phyloP scores from a whole-genome alignment of 2,888 invertebrate species.

The Thymelicus acteon region DNA sequence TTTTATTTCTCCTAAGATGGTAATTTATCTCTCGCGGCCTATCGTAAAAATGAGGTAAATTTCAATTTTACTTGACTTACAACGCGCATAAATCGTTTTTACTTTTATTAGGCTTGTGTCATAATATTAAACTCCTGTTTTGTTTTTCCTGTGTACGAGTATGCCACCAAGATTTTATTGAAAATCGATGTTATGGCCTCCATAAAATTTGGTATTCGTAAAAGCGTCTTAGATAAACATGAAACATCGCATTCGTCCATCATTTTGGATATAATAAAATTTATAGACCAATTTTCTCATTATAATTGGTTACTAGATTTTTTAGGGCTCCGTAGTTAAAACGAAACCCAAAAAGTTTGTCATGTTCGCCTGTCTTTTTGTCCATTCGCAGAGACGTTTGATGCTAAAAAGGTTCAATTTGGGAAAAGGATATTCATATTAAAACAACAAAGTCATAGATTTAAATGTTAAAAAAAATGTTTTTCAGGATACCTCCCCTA shows the following conservation, averaged over 20 bases:
- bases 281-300: constrained; percentile 65
- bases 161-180: constrained; percentile 66
- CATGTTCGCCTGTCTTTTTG: no score
- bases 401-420: no score
- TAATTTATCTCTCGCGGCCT: constrained; percentile 24
- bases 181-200: constrained; percentile 67
- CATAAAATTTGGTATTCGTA: constrained; percentile 65
- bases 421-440: no score
- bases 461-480: no score
- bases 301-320: constrained; percentile 54
- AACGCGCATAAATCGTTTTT: constrained; percentile 56
- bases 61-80: constrained; percentile 52
- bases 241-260: constrained; percentile 54
- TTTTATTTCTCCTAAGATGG: constrained; percentile 18
- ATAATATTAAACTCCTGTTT: constrained; percentile 61
- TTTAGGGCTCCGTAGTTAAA: background rate
- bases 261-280: constrained; percentile 61
- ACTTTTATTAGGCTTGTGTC: constrained; percentile 58
- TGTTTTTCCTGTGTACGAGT: constrained; percentile 57
- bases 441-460: no score
- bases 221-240: constrained; percentile 61
- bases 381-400: no score
- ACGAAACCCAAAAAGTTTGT: no score
- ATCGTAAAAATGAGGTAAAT: constrained; percentile 45
- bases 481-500: no score